These are phyloP conservation scores for Loripinus fragilis DNA, from an alignment of 2,888 invertebrate genomes.

Conservation along the genomic window DNA sequence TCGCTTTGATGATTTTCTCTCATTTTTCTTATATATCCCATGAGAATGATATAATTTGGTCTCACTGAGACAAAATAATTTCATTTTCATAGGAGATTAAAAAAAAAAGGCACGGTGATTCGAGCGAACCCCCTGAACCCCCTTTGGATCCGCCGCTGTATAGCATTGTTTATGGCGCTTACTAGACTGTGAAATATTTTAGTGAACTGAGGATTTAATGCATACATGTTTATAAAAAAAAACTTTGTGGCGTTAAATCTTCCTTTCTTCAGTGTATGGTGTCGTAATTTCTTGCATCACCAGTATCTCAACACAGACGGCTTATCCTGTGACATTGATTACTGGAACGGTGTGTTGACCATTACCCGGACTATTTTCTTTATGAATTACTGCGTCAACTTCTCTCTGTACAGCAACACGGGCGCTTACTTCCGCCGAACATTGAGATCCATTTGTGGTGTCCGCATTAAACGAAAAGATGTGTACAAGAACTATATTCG, in stretches of 20 bases:
- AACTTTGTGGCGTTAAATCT: conserved; percentile 78
- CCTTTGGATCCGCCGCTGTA: too few species aligned
- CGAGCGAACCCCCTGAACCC: too few species aligned
- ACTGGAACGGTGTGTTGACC: conserved; percentile 61
- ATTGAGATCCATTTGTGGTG: conserved; percentile 35
- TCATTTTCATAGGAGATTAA: too few species aligned
- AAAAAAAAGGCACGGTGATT: too few species aligned
- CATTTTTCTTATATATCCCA: too few species aligned
- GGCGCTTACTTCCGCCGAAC: conserved; percentile 76
- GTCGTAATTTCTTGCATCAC: conserved; percentile 41
- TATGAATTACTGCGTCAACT: conserved; percentile 79
- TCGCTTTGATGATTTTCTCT: too few species aligned
- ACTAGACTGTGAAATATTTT: too few species aligned
- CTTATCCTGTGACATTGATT: conserved; percentile 32
- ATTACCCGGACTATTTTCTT: conserved; percentile 75
- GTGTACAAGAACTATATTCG: conserved; percentile 24
- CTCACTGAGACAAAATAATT: too few species aligned
- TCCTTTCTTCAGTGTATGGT: conserved; percentile 78
- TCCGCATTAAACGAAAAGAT: not conserved
- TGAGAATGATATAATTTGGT: too few species aligned
- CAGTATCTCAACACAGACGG: not conserved
- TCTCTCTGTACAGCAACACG: conserved; percentile 78
- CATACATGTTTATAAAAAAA: too few species aligned
- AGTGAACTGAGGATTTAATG: too few species aligned
- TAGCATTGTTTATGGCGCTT: too few species aligned